Base-by-base conservation (phyloP, 2,797 vertebrate genomes). In the Enteromius radiatus region DNA sequence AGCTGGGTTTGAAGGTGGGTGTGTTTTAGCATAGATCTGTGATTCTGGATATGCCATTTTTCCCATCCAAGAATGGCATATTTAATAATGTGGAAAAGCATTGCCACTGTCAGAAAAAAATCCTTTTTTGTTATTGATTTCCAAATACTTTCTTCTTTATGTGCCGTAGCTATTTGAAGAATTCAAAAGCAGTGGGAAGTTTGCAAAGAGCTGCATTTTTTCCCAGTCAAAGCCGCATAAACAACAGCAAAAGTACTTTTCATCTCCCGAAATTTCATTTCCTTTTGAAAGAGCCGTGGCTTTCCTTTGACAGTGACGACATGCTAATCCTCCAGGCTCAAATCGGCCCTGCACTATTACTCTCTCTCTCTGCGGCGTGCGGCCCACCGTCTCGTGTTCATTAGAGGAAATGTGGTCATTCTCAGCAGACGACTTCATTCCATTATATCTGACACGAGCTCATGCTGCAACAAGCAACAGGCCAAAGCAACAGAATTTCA, bases 381-480 rank as follows among this genome's bases (percentile, higher is more conserved):
- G 43, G 73, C 33, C 85, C 54, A 74, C 78, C 80, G 73, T 80
- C 75, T 59, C 68, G 49, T 80, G 65, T 59, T 71, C 54, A 71
- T 81, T 65, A 43, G 56, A 23, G 70, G 59, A 52, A 68, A 63
- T 71, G 67, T 67, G 84, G 75, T 82, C 74, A 52, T 61, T 76
- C 65, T 77, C 54, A 69, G 78, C 78, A 63, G 59, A 64, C 21
- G 59, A 65, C n/a, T 76, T 76, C 45, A 76, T 82, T 75, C 61
- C 67, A 43, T 65, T 80, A 69, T 64, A 15, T 69, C 43, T 78
- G 78, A 78, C 36, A 45, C 15, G 11, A 88, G 41, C 63, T 85
- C 80, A 83, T 82, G 74, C 74, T 47, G 49, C 23, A 68, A 23
- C 79, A 76, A 77, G 69, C 73, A 80, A 74, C 61, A 69, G 80